Base-by-base conservation (phyloP, 2,113 vertebrate genomes). In the Salvelinus alpinus region DNA sequence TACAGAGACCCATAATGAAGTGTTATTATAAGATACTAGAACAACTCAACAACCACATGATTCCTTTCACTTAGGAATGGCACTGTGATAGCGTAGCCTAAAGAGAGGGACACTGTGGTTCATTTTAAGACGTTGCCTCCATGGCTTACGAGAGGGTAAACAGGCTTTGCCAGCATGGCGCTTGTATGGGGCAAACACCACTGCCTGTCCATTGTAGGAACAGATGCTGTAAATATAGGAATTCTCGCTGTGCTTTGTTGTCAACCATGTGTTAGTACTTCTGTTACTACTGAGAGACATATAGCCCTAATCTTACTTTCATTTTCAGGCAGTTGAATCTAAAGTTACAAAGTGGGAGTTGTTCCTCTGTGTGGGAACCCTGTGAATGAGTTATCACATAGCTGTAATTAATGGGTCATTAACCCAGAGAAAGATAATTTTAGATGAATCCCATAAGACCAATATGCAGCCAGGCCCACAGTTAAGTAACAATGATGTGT, bases 141-240 rank as follows among this genome's bases (percentile, higher is more conserved):
- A 70, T 70, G 68, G 24, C 8, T 6, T n/a, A 70, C 14, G 13
- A 66, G 64, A 31, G 47, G 29, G 74, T 71, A 76, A 69, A 27
- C 57, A 59, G 51, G 66, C 47, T 79, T 70, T 79, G 54, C 74
- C 74, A 76, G 44, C 67, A 71, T 77, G 71, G 51, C 1, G 16
- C 20, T 20, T 38, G 57, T 80, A 68, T 74, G 60, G 62, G 48
- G 24, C 73, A 74, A 74, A 83, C 71, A 51, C 29, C 14, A 57
- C 14, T 62, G 16, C 13, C 29, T 59, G 67, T 66, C 68, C 64
- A 64, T 25, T 6, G 44, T 16, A 25, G 64, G 64, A 48, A 51
- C 77, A 71, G 70, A 73, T 68, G 68, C 73, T 64, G 38, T 67
- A 48, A 60, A 77, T 71, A 60, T 62, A 66, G 67, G 38, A 44